Conservation (phyloP, 1,140 invertebrate genomes). For the Panulirus ornatus region DNA sequence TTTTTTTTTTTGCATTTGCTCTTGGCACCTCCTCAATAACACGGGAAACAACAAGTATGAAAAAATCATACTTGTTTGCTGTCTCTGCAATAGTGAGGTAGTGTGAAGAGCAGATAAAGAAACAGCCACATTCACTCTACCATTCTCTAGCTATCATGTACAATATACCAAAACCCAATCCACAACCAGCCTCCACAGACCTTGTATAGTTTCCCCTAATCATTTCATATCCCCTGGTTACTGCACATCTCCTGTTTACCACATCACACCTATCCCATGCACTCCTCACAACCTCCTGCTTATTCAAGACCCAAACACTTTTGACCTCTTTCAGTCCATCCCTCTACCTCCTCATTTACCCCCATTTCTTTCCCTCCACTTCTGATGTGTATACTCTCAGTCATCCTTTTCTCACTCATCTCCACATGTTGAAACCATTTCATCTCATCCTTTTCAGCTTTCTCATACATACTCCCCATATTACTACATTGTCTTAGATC, state of each 20-base stretch:
- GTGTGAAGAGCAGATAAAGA: too few species aligned
- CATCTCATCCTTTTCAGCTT: not conserved
- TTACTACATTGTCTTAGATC: not conserved
- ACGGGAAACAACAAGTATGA: too few species aligned
- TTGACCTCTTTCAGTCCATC: not conserved
- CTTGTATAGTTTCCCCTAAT: not conserved
- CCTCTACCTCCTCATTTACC: not conserved
- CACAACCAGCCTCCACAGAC: not conserved
- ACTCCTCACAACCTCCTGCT: too few species aligned
- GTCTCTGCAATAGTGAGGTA: too few species aligned
- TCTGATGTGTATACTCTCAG: not conserved
- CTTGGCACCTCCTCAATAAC: too few species aligned
- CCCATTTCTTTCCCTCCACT: not conserved
- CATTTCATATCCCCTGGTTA: not conserved
- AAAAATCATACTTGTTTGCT: too few species aligned
- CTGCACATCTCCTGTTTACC: not conserved
- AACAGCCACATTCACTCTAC: not conserved
- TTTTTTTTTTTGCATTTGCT: too few species aligned
- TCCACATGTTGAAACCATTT: too few species aligned
- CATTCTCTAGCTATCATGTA: not conserved
- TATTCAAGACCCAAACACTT: not conserved
- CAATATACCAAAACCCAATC: not conserved
- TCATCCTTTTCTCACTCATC: not conserved
- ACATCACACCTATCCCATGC: too few species aligned
- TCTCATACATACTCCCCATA: too few species aligned